Evolutionary conservation across 2,888 invertebrate genomes (phyloP), one percentile per base, ranked within the genome.

Genomic region (Xestia rhomboidea): DNA sequence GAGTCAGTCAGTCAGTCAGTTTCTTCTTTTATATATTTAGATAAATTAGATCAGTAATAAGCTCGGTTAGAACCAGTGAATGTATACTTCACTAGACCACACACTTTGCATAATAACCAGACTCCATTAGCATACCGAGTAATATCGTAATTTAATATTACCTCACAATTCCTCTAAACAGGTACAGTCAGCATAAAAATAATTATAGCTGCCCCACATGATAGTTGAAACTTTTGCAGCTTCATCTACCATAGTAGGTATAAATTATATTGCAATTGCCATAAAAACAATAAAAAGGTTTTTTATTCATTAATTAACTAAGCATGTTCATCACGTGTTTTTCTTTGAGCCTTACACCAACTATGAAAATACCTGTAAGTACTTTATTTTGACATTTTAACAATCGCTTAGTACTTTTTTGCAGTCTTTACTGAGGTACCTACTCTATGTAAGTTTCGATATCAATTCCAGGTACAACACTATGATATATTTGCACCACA

Each of bases 71-170:
- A 73, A 44, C 27, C 15, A 44, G 24, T 51, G 18, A 75, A 38
- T 63, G 27, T 49, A 74, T 63, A 81, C 63, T 76, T 76, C 18
- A 76, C 78, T 78, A 46, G 67, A 70, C 62, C 77, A 78, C 78
- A 66, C 78, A 78, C 64, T 76, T 66, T 73, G 60, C 51, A 73
- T 73, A 83, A 83, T 86, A 73, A 73, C 30, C 64, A 66, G 64
- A 66, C 27, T 66, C 73, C 83, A 77, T 83, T 83, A 83, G 30
- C 64, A 41, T 74, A 66, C 38, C 21, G 34, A 54, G 62, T 69
- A 81, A 69, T 73, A 57, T 46, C 41, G 75, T 81, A 68, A 81
- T 81, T 68, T 57, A 67, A 81, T 63, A 68, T 77, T 64, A 49
- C 34, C 54, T 49, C 57, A 77, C 27, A 77, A 83, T 77, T 83